Evolutionary conservation across 2,888 invertebrate species (phyloP).

Genomic region (Caenorhabditis doughertyi): DNA sequence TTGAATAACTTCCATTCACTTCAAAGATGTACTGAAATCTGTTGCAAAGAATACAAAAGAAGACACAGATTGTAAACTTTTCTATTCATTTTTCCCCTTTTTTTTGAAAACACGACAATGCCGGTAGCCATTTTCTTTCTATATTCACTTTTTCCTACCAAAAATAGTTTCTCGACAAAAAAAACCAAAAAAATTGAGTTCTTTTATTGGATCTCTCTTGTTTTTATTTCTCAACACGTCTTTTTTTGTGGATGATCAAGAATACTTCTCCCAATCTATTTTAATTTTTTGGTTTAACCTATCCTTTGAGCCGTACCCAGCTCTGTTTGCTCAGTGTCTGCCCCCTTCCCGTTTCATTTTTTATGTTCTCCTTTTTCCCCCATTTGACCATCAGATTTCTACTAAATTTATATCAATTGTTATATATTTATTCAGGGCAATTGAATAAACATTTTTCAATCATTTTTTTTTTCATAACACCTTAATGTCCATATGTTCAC

Average conservation of each 20-base stretch:
- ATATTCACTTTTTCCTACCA: constrained; percentile 3
- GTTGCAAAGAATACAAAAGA: constrained; percentile 80
- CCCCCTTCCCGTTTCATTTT: constrained; percentile 19
- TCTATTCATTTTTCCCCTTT: background rate
- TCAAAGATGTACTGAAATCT: constrained; percentile 81
- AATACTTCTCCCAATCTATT: background rate
- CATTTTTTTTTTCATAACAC: background rate
- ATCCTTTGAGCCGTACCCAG: constrained; percentile 8
- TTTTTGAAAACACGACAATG: constrained; percentile 40
- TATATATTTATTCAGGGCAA: constrained; percentile 46
- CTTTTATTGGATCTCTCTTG: constrained; percentile 50
- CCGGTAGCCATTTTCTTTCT: constrained; percentile 46
- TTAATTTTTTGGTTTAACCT: constrained; percentile 19
- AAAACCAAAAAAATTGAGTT: constrained; percentile 43
- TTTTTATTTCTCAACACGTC: constrained; percentile 39
- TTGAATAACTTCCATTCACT: constrained; percentile 81
- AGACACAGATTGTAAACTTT: constrained; percentile 65
- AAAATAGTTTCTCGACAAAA: constrained; percentile 17
- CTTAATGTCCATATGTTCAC: constrained; percentile 4
- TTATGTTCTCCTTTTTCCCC: background rate
- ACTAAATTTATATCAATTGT: constrained; percentile 16
- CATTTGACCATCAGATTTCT: constrained; percentile 47
- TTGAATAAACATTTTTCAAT: constrained; percentile 51
- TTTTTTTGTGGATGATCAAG: constrained; percentile 52
- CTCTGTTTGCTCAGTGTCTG: constrained; percentile 53